Percentiles rank a stretch among this genome's conserved stretches.
Conservation (phyloP, 2,113 vertebrate genomes). For the Emydocephalus ijimae region DNA sequence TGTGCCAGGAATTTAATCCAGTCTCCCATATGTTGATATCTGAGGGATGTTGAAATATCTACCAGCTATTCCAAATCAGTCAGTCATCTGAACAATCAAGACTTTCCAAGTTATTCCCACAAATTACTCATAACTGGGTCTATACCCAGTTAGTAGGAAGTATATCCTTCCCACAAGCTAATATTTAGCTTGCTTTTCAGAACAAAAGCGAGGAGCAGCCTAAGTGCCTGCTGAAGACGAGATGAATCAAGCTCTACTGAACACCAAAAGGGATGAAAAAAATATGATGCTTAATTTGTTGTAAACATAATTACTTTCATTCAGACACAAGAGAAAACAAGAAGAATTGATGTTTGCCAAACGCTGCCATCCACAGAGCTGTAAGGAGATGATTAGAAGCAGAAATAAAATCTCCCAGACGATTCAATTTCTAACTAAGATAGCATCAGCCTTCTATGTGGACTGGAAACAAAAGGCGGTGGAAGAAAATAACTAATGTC, state of each 20-base stretch:
- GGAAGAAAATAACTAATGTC: slow-evolving; percentile 14
- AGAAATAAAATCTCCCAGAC: slow-evolving; percentile 31
- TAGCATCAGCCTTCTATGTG: slow-evolving; percentile 39
- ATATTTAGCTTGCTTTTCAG: slow-evolving; percentile 27
- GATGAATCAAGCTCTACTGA: slow-evolving; percentile 30
- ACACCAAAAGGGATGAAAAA: slow-evolving; percentile 30
- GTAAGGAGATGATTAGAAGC: slow-evolving; percentile 47
- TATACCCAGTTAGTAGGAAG: neutral
- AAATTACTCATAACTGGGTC: neutral
- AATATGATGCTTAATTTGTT: slow-evolving; percentile 50
- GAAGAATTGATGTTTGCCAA: slow-evolving; percentile 51
- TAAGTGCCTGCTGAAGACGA: slow-evolving; percentile 35
- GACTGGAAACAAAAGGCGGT: slow-evolving; percentile 17
- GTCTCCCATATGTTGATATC: neutral
- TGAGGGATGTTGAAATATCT: neutral
- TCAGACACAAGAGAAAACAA: slow-evolving; percentile 52
- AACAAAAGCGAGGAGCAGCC: slow-evolving; percentile 44
- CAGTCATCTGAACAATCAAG: slow-evolving; percentile 3
- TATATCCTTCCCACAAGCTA: neutral
- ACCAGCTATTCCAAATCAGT: neutral
- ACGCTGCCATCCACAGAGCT: slow-evolving; percentile 41
- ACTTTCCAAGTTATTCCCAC: slow-evolving; percentile 22
- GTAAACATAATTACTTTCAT: slow-evolving; percentile 51
- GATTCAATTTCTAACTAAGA: slow-evolving; percentile 42
- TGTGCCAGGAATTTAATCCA: neutral